Percentiles rank a stretch among this genome's conserved stretches.
These are phyloP conservation scores for Tragelaphus strepsiceros DNA, from an alignment of 2,113 vertebrate species.

Conservation along the genomic window DNA sequence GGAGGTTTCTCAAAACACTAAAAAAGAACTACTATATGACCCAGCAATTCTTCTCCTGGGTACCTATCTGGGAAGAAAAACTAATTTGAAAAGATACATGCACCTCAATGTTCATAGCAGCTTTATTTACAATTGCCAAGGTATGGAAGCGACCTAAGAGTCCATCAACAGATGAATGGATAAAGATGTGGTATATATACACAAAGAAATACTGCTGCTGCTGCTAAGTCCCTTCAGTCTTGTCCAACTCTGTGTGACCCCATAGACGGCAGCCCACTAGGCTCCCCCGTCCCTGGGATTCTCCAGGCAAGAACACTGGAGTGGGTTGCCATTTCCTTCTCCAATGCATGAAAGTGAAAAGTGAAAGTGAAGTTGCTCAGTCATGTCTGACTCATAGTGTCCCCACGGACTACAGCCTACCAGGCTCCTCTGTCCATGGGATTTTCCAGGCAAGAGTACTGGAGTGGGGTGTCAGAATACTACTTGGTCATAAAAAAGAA, in stretches of 20 bases:
- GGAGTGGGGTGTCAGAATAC: neutral
- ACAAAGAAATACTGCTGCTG: neutral
- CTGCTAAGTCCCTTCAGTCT: too few relatives aligned
- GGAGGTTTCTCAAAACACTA: neutral
- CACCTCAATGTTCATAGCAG: neutral
- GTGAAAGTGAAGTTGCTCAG: too few relatives aligned
- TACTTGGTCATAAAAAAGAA: neutral
- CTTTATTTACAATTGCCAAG: neutral
- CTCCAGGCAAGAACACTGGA: too few relatives aligned
- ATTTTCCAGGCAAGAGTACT: too few relatives aligned
- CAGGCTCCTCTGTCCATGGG: too few relatives aligned
- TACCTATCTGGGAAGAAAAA: neutral
- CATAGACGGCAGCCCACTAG: too few relatives aligned
- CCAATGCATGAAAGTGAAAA: too few relatives aligned
- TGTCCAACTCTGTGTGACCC: too few relatives aligned
- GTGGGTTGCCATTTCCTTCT: too few relatives aligned
- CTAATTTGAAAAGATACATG: neutral
- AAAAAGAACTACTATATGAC: neutral
- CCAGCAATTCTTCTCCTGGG: neutral
- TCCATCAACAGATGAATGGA: neutral
- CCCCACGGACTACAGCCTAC: too few relatives aligned
- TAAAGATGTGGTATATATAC: neutral
- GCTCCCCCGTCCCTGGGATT: too few relatives aligned
- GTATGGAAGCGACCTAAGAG: neutral
- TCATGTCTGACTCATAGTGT: too few relatives aligned